Evolutionary conservation across 92 coral and sea anemone species (phyloP), one percentile per base, ranked within the genome.

Genomic region (Porites evermanni): DNA sequence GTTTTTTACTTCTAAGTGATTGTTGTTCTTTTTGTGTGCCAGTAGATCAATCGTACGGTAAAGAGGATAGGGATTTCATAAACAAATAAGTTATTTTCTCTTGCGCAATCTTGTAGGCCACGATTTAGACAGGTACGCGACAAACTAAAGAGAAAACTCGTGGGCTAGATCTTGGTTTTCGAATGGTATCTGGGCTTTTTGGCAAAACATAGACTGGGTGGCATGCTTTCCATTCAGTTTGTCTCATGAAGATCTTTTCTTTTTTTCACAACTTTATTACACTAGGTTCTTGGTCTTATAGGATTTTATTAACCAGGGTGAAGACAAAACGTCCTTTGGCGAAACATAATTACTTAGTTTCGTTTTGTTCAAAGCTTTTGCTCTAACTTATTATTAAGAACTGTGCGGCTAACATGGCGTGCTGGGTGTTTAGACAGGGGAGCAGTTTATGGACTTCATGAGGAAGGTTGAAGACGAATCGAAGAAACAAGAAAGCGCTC

Each of bases 391-490:
- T 44, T 59, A 23, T n/a, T 11, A 14, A 9, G 53, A 74, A 73
- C 80, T 83, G 87, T 83, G 64, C 64, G 87, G 87, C 80, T 83
- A 83, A 83, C 64, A 80, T 83, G 87, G 87, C 64, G 74, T 77
- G 19, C 72, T 77, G 79, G 75, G 23, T 75, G 72, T 79, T 73
- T 83, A 91, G 94, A 91, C 94, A 72, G 90, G 93, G 61, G 87
- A 91, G 65, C 94, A 91, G 92, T 91, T 91, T 23, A 79, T 91
- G 79, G 70, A 76, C 70, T 47, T 91, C 1, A 60, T 91, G 67
- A 84, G 85, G 77, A 78, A n/a, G 38, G 80, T 64, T 56, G 94
- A 91, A 74, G 80, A 75, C 17, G 84, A 82, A 54, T 64, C 53
- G 12, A 65, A 65, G 58, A 83, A 64, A 64, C 26, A n/a, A 6